Conservation (phyloP, 2,113 vertebrate genomes). For the Microcebus griseorufus region DNA sequence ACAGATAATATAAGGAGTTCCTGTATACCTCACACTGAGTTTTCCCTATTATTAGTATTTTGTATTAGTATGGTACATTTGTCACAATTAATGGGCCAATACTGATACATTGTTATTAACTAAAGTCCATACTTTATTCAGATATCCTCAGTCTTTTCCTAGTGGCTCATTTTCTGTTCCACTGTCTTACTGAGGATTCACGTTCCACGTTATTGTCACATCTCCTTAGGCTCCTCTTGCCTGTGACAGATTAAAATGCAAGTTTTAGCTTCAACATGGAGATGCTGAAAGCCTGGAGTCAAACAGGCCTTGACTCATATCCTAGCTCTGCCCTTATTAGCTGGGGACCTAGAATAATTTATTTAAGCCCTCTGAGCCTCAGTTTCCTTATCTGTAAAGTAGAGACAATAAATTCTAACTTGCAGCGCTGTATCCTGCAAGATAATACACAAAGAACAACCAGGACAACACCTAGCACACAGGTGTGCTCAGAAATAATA, state of each 20-base stretch:
- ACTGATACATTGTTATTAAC: neutral
- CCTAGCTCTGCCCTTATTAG: neutral
- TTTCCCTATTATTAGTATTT: neutral
- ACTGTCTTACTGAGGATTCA: neutral
- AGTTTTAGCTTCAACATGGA: neutral
- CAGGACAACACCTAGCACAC: neutral
- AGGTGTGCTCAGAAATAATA: neutral
- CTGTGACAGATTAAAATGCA: neutral
- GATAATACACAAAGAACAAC: neutral
- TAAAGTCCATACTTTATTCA: neutral
- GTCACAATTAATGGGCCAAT: neutral
- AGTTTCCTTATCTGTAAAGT: neutral
- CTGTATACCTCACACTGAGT: neutral
- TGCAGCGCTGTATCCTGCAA: neutral
- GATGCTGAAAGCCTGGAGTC: neutral
- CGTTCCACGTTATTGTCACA: neutral
- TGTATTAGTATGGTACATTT: neutral
- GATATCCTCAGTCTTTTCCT: neutral
- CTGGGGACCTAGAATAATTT: neutral
- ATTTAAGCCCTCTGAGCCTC: neutral
- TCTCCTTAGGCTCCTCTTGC: neutral
- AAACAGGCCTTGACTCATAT: neutral
- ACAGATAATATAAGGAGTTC: neutral
- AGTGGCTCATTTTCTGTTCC: neutral
- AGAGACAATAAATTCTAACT: neutral